A percentile compares a stretch with the other conserved stretches of the same genome.
These are phyloP conservation scores for Falco cherrug DNA, from an alignment of 2,797 vertebrate species.

Conservation along the genomic window DNA sequence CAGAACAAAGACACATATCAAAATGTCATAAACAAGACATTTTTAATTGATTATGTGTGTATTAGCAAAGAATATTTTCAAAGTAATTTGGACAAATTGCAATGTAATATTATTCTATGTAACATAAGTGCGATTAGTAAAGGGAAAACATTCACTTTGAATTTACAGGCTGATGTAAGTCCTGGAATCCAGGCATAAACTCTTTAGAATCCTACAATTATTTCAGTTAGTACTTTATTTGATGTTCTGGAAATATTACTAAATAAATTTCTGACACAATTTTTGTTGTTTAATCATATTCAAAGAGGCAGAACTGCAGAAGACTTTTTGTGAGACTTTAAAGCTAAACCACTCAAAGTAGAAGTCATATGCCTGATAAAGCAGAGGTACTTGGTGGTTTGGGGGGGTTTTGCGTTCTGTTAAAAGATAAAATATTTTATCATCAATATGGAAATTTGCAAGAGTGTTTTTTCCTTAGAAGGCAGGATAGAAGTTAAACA, in stretches of 20 bases:
- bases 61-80: neutral
- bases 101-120: neutral
- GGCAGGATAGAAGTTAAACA: neutral
- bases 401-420: neutral
- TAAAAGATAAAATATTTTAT: constrained; percentile 15
- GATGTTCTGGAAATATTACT: neutral
- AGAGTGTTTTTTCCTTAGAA: neutral
- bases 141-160: neutral
- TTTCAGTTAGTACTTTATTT: neutral
- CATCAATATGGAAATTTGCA: neutral
- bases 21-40: neutral
- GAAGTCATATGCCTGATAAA: neutral
- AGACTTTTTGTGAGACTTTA: neutral
- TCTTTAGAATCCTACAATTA: neutral
- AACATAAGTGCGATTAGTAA: neutral
- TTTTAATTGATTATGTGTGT: neutral
- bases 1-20: neutral
- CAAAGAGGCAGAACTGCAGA: neutral
- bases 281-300: neutral
- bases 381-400: neutral
- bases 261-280: neutral
- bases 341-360: neutral
- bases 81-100: neutral
- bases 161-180: neutral
- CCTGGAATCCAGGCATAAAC: neutral